Base-by-base conservation (phyloP, 1,140 invertebrate genomes). In the Harpegnathos saltator region DNA sequence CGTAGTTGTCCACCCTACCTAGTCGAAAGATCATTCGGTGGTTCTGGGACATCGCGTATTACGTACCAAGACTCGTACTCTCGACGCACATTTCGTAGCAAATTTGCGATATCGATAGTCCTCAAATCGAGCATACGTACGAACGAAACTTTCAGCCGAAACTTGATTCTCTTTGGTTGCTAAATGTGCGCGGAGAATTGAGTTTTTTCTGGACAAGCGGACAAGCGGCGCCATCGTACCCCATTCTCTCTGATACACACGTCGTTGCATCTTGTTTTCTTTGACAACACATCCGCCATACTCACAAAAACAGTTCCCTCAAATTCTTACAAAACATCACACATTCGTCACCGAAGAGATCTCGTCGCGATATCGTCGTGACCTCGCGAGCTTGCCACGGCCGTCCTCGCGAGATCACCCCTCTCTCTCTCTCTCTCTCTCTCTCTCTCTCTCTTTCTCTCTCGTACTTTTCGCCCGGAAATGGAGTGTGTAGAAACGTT, bases 401-500 rank as follows among this genome's bases (percentile, higher is more conserved):
- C 38, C 29, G 38, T 48, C 7, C 5, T 58, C 22, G 7, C n/a
- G 48, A 50, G 63, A 52, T 38, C 22, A 73, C 1, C 15, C 17
- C n/a, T n/a, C n/a, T n/a, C n/a, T n/a, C n/a, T n/a, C n/a, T n/a
- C n/a, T n/a, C n/a, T n/a, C n/a, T n/a, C n/a, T n/a, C n/a, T n/a
- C n/a, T n/a, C n/a, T n/a, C n/a, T n/a, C n/a, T n/a, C n/a, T n/a
- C n/a, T n/a, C n/a, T n/a, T n/a, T n/a, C 29, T 33, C 29, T 33
- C 48, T 65, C 44, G 17, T n/a, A 7, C n/a, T 65, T 66, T 15
- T 17, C n/a, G n/a, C 69, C 17, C 52, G 62, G 59, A 71, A 52
- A 80, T 69, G 38, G 4, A 59, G 17, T 29, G 1, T 19, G 17
- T 71, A 80, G 65, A 80, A 80, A 80, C 38, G 17, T 80, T 58